Conservation (phyloP, 2,113 vertebrate species). For the Otocyon megalotis region DNA sequence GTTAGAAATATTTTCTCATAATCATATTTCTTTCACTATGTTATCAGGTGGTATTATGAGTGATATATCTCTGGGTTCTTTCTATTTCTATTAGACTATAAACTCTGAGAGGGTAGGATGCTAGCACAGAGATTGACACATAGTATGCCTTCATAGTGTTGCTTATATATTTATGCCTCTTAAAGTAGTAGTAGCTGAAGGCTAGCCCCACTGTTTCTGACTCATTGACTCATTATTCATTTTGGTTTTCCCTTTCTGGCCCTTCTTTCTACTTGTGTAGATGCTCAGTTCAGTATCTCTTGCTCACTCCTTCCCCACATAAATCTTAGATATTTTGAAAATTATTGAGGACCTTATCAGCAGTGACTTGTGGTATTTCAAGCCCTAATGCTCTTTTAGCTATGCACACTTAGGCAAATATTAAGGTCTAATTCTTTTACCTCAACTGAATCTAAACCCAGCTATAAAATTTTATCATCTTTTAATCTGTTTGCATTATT, state of each 20-base stretch:
- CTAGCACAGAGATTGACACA: background rate
- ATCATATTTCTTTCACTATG: background rate
- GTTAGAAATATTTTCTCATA: background rate
- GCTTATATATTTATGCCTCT: background rate
- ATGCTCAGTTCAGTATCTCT: background rate
- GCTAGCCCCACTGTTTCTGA: background rate
- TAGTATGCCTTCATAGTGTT: fast-evolving
- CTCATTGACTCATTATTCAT: background rate
- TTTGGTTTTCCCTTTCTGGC: background rate
- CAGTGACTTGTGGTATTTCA: background rate
- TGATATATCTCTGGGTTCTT: background rate
- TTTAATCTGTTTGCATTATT: background rate
- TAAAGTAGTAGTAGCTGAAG: background rate
- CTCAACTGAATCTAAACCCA: background rate
- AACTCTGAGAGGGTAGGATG: background rate
- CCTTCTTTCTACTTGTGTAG: background rate
- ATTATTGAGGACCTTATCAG: background rate
- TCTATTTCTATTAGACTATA: background rate
- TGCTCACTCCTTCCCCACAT: background rate
- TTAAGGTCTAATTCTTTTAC: background rate
- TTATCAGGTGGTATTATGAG: background rate
- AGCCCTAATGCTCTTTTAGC: background rate
- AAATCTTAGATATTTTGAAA: background rate
- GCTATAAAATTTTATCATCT: background rate
- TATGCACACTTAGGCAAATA: background rate